Evolutionary conservation across 2,113 vertebrate species (phyloP).

Genomic region (Pygoscelis antarcticus): DNA sequence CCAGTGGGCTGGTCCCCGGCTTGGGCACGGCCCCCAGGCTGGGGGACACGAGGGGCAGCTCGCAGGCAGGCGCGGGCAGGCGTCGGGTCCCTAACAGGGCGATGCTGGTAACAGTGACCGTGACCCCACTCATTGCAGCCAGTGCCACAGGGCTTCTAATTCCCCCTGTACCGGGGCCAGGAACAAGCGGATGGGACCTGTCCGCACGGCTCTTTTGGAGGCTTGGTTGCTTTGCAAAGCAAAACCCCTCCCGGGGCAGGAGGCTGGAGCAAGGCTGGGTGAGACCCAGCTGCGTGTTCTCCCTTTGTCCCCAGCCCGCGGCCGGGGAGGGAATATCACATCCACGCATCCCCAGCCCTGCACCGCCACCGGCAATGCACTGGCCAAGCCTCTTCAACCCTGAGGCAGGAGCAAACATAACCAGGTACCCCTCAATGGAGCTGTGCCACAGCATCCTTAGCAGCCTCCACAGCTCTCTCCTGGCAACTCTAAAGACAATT

Average conservation of each 20-base stretch:
- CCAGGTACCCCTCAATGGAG: neutral
- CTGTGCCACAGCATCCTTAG: neutral
- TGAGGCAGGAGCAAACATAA: neutral
- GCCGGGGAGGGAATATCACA: neutral
- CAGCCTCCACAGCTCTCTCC: neutral
- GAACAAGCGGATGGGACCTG: neutral
- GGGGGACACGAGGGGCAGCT: neutral
- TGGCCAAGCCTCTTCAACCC: neutral
- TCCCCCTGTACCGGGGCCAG: neutral
- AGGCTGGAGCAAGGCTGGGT: neutral
- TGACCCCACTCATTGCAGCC: neutral
- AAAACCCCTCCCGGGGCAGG: neutral
- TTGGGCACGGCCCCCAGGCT: neutral
- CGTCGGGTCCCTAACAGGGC: accelerated
- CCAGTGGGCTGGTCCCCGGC: neutral
- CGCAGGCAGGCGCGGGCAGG: accelerated
- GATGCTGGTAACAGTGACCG: neutral
- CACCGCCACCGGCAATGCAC: accelerated
- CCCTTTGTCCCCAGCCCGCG: neutral
- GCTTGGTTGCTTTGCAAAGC: neutral
- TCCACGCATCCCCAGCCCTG: neutral
- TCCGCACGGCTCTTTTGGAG: accelerated
- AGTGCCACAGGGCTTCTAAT: neutral
- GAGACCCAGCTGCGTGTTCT: neutral
- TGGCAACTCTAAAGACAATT: neutral